Evolutionary conservation across 2,113 vertebrate species (phyloP), one percentile per base, ranked within the genome.

Genomic region (Pseudorhombus dupliciocellatus): DNA sequence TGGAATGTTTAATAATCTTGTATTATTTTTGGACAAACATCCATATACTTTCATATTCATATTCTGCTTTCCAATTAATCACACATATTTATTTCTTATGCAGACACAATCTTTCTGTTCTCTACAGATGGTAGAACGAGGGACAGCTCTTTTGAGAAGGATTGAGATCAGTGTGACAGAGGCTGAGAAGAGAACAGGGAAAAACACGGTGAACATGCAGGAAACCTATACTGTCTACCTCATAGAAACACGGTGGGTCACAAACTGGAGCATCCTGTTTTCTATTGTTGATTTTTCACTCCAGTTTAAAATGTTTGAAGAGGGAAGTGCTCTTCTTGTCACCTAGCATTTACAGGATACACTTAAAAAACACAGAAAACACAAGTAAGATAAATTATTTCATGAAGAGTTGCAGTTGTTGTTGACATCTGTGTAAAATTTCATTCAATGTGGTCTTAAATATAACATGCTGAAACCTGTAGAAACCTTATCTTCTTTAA

Each of bases 201-300:
- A 95, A 86, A 97, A 96, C 80, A 92, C 95, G 2, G 88, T 97
- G 79, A 98, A 97, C 82, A 96, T 97, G 92, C 96, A 96, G 77
- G 96, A 98, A 92, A 96, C 94, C 0, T 97, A 97, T 3, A 96
- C 96, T 7, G 96, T 96, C 84, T 98, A 98, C 91, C 96, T 98
- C 88, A 94, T 98, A 84, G 96, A 98, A 89, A 96, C 93, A 82
- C 92, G 95, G 96, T 98, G 51, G 25, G 92, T 73, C 12, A 5
- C 4, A 46, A 53, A 26, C 16, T 21, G 21, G 9, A 15, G 1
- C 20, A 26, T 80, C 6, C 44, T 18, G 18, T 66, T 53, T 24
- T 55, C 7, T 21, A n/a, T 1, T 52, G 14, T 24, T 53, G 4
- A 30, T 30, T 48, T 1, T 28, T 42, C 12, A 12, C 54, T 22